These are phyloP conservation scores for Pristiophorus japonicus DNA, from an alignment of 2,113 vertebrate species.

Conservation along the genomic window DNA sequence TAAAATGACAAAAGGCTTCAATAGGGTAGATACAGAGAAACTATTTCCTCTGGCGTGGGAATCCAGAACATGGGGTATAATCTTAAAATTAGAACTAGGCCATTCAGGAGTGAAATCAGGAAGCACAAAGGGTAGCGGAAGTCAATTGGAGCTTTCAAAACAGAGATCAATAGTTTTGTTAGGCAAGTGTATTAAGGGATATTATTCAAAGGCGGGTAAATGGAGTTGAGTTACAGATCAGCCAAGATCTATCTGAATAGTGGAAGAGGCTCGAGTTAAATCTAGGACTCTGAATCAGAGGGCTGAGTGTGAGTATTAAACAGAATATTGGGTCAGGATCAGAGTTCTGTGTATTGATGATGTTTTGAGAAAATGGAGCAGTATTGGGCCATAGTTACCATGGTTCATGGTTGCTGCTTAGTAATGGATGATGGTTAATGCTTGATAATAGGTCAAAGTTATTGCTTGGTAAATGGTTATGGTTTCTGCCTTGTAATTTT, in stretches of 20 bases:
- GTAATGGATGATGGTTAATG: not conserved
- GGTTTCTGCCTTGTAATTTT: not conserved
- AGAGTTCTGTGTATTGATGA: not conserved
- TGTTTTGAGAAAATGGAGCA: not conserved
- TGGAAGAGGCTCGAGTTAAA: not conserved
- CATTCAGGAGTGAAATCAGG: not conserved
- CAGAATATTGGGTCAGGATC: not conserved
- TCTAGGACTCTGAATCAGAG: not conserved
- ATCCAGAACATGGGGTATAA: not conserved
- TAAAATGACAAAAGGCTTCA: not conserved
- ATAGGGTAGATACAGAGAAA: not conserved
- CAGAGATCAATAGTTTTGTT: not conserved
- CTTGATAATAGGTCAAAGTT: not conserved
- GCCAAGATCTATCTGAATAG: not conserved
- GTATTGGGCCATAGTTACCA: not conserved
- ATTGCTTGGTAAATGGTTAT: not conserved
- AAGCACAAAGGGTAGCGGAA: not conserved
- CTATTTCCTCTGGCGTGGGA: not conserved
- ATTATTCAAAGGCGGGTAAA: not conserved
- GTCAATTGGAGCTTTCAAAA: not conserved
- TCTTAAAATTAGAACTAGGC: not conserved
- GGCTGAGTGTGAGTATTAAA: not conserved
- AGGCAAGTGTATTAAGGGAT: not conserved
- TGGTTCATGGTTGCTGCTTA: not conserved
- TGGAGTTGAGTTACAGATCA: not conserved